Conservation (phyloP, 2,888 invertebrate species). For the Lypha dubia region DNA sequence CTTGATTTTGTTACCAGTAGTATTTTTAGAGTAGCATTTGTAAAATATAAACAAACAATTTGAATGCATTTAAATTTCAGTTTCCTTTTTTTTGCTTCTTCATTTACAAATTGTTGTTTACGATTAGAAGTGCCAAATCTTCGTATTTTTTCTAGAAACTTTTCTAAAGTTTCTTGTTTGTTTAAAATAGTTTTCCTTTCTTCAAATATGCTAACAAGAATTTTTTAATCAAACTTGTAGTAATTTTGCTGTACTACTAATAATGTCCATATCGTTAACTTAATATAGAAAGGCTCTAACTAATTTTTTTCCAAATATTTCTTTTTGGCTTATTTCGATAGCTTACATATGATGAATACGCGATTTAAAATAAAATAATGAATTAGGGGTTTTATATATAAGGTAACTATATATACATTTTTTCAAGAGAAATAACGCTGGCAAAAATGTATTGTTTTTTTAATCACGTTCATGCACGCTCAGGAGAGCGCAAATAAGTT, state of each 20-base stretch:
- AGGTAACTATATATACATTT: too few species aligned
- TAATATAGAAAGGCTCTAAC: too few species aligned
- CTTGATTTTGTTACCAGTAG: constrained; percentile 13
- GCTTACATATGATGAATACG: neutral
- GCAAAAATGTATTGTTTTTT: too few species aligned
- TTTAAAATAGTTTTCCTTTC: neutral
- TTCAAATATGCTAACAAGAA: neutral
- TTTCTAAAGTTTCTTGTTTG: neutral
- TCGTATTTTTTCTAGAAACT: neutral
- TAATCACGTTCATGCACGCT: too few species aligned
- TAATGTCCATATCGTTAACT: too few species aligned
- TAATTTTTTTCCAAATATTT: too few species aligned
- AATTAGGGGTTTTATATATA: too few species aligned
- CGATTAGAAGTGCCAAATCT: neutral
- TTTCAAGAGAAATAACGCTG: too few species aligned
- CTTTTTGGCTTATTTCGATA: too few species aligned
- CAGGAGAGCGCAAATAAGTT: too few species aligned
- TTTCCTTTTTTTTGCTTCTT: neutral
- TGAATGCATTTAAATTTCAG: constrained; percentile 8
- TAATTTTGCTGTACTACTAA: neutral
- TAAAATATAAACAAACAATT: constrained; percentile 20
- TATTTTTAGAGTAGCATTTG: constrained; percentile 16
- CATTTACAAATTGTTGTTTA: neutral
- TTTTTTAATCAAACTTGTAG: neutral
- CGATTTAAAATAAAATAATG: neutral